Base-by-base conservation (phyloP, 2,797 vertebrate species). In the Sciurus vulgaris region DNA sequence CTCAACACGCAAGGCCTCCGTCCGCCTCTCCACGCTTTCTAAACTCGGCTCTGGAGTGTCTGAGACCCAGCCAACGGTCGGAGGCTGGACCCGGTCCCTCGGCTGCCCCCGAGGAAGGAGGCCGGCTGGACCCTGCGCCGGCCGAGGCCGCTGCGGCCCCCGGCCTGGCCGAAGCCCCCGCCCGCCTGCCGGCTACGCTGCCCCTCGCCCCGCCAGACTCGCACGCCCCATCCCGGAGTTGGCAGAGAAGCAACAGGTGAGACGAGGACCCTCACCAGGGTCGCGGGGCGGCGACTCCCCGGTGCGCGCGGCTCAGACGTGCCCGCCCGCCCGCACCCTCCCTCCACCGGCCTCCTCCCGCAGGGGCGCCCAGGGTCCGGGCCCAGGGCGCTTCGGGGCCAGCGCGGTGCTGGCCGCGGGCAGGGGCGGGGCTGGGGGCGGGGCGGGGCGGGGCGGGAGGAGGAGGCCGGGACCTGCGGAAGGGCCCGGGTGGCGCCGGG, bases 21-120 rank as follows among this genome's bases (percentile, higher is more conserved):
- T 41, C 41, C 26, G n/a, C 61, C 30, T 81, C 65, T 67, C 69
- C 49, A 76, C 44, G 78, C 67, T 81, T 44, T 47, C 33, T 22
- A 0, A 86, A 51, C n/a, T 83, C 61, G 12, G 44, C 35, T 92
- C n/a, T n/a, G 90, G 88, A 94, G 92, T 33, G 0, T 61, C 92
- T 86, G 81, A 87, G 94, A 81, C 91, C 93, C 95, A 90, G 88
- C 49, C 83, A 77, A 54, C 83, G 96, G 54, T 1, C 13, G 49
- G 91, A 84, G 76, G 85, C 83, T 8, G 77, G 59, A 61, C 54
- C 41, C 24, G 7, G n/a, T 35, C 72, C 89, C 49, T 51, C 41
- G 0, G 5, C 59, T 56, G 78, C 26, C 54, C 86, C 81, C 7
- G 18, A 41, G 56, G 73, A 78, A 56, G 69, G 89, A 51, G 54